Base-by-base conservation (phyloP, 2,113 vertebrate genomes). In the Upupa epops region DNA sequence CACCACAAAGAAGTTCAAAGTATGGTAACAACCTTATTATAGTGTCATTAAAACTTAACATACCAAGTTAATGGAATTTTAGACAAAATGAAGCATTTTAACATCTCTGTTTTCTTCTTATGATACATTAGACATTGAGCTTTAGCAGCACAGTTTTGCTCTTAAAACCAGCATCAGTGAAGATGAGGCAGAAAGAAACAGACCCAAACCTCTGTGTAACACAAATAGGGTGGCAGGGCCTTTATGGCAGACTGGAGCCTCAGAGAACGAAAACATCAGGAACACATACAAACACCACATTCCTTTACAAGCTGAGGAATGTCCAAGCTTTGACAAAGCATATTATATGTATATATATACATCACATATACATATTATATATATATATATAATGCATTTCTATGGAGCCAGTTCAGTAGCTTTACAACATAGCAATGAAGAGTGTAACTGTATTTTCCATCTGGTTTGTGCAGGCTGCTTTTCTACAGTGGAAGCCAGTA, bases 391-490 rank as follows among this genome's bases (percentile, higher is more conserved):
- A 95, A 96, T 65, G 25, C 68, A 90, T 56, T 94, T 95, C 68
- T 63, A 93, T 93, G 73, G 94, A 96, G 82, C 91, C 77, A 85
- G 72, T 90, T 94, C 83, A 94, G 83, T 92, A 95, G 93, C 90
- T 88, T 95, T 89, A 55, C 70, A 94, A 95, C 56, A 77, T 5
- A 89, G 71, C 54, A 94, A 90, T 78, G 78, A 74, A 95, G 52
- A 1, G 72, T 29, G 74, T n/a, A 95, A 88, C 45, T 92, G 22
- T 78, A 89, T 91, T 96, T 94, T 88, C 84, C 92, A 96, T 91
- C 81, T 96, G 94, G 21, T 92, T 88, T 28, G 51, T 34, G 32
- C 48, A 79, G 52, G 34, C 14, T 36, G 25, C 40, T 95, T 92
- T 92, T 70, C 60, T 80, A 81, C 63, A 86, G 10, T 86, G 79